A percentile compares a stretch with the other conserved stretches of the same genome.
These are phyloP conservation scores for Poecilia wingei DNA, from an alignment of 2,797 vertebrate genomes.

Conservation along the genomic window DNA sequence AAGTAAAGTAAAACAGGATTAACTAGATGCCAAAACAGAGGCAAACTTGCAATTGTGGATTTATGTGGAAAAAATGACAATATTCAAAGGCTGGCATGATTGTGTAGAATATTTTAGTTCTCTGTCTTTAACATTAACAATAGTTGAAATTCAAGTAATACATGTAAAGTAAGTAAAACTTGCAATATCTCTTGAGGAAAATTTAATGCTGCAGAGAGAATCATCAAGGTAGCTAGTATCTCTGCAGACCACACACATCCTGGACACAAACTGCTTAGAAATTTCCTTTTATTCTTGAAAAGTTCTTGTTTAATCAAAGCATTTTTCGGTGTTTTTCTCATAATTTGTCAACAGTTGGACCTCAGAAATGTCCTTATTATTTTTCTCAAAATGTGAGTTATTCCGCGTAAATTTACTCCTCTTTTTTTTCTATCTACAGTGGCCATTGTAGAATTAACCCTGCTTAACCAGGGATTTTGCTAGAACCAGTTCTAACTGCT, in stretches of 20 bases:
- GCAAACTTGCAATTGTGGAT: not conserved
- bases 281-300: too few species aligned
- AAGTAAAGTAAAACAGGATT: conserved; percentile 5
- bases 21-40: not conserved
- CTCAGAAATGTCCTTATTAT: too few species aligned
- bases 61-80: not conserved
- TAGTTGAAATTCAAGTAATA: not conserved
- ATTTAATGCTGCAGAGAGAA: not conserved
- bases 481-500: not conserved
- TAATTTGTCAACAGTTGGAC: too few species aligned
- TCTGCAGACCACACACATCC: not conserved
- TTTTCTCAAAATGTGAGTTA: too few species aligned
- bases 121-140: not conserved
- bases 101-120: not conserved
- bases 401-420: too few species aligned
- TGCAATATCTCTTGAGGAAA: not conserved
- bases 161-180: not conserved
- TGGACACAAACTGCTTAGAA: not conserved
- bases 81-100: not conserved
- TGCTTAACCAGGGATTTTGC: not conserved
- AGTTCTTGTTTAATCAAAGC: too few species aligned
- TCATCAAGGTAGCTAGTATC: not conserved
- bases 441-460: too few species aligned
- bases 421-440: too few species aligned
- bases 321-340: too few species aligned